Evolutionary conservation across 2,113 vertebrate genomes (phyloP).

Genomic region (Trogon melanurus): DNA sequence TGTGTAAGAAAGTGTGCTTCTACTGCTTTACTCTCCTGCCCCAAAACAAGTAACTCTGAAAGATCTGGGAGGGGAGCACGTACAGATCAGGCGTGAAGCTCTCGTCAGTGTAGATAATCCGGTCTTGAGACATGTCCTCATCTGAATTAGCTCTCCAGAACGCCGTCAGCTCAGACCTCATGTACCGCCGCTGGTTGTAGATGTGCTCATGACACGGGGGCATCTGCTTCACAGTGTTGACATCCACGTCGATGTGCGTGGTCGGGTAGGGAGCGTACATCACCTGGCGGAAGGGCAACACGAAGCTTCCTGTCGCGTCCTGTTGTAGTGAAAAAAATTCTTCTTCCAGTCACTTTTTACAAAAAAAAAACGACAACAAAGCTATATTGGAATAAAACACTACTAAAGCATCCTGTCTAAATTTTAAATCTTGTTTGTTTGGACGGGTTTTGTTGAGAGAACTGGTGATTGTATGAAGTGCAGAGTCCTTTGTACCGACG

Average conservation of each 20-base stretch:
- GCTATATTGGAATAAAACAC: background rate
- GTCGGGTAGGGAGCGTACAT: constrained; percentile 95
- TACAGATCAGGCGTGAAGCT: constrained; percentile 95
- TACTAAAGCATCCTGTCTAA: background rate
- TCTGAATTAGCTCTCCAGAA: constrained; percentile 94
- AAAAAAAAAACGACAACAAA: background rate
- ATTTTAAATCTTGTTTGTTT: background rate
- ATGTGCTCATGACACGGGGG: constrained; percentile 95
- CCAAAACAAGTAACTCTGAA: background rate
- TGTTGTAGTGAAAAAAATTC: constrained; percentile 65
- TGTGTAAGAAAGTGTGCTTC: background rate
- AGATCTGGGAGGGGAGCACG: constrained; percentile 19
- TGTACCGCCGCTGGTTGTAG: constrained; percentile 93
- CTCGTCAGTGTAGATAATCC: constrained; percentile 89
- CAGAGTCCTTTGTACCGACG: background rate
- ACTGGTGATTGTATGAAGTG: background rate
- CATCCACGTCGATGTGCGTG: constrained; percentile 96
- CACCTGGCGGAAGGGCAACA: constrained; percentile 94
- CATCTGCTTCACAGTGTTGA: constrained; percentile 98
- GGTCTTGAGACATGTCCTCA: constrained; percentile 90
- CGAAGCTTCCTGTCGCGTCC: constrained; percentile 96
- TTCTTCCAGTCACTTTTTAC: background rate
- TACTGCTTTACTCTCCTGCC: background rate
- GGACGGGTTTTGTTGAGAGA: background rate
- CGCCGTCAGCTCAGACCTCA: constrained; percentile 88